Evolutionary conservation across 2,888 invertebrate species (phyloP).

Genomic region (Ophion costatus): DNA sequence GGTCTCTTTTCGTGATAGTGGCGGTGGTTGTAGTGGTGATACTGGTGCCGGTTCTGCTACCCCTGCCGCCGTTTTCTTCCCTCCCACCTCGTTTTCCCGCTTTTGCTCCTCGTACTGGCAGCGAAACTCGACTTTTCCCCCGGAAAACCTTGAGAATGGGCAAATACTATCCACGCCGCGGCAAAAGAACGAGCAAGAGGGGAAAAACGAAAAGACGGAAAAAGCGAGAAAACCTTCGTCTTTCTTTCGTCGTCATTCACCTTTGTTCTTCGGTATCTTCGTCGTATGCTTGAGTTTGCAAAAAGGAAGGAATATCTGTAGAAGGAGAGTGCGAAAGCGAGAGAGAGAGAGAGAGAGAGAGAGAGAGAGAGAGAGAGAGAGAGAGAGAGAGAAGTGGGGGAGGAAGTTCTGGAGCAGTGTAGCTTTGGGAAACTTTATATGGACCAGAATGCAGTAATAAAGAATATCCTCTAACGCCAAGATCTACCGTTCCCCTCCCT

Average conservation of each 20-base stretch:
- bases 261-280: conserved; percentile 43
- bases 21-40: not conserved
- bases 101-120: conserved; percentile 27
- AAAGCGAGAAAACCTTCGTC: conserved; percentile 23
- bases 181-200: conserved; percentile 15
- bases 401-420: conserved; percentile 49
- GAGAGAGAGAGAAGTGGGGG: conserved; percentile 26
- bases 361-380: conserved; percentile 14
- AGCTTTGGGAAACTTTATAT: conserved; percentile 66
- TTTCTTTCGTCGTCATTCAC: conserved; percentile 56
- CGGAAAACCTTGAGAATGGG: conserved; percentile 54
- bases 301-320: conserved; percentile 10
- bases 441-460: conserved; percentile 63
- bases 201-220: conserved; percentile 7
- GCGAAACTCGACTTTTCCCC: conserved; percentile 59
- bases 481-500: conserved; percentile 14
- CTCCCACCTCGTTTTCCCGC: conserved; percentile 47
- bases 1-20: conserved; percentile 14
- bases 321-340: conserved; percentile 24
- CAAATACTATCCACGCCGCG: conserved; percentile 52
- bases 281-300: conserved; percentile 37
- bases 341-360: conserved; percentile 34
- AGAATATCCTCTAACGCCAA: conserved; percentile 62
- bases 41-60: not conserved
- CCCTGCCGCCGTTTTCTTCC: conserved; percentile 47